Evolutionary conservation across 2,888 invertebrate genomes (phyloP).

Genomic region (Lochmaea capreae): DNA sequence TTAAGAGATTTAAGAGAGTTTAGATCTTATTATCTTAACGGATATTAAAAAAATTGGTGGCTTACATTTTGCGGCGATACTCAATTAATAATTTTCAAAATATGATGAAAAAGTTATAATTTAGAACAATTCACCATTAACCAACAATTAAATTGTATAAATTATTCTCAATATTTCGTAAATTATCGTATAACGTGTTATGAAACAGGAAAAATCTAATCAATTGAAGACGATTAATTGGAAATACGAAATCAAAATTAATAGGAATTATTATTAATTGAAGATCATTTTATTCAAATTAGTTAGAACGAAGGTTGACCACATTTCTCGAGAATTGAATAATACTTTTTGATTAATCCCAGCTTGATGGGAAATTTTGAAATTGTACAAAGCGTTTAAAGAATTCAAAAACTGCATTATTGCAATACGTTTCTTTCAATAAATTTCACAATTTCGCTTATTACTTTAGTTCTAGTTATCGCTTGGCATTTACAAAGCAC

Average conservation of each 20-base stretch:
- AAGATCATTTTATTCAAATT: neutral
- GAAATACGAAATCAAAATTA: neutral
- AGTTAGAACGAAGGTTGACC: neutral
- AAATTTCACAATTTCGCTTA: conserved; percentile 8
- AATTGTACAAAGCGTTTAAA: neutral
- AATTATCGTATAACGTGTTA: neutral
- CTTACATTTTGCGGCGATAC: too few species aligned
- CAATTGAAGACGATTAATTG: neutral
- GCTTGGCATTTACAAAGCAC: conserved; percentile 4
- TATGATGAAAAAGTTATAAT: too few species aligned
- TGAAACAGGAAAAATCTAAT: neutral
- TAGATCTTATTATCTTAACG: too few species aligned
- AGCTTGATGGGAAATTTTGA: neutral
- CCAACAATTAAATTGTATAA: too few species aligned
- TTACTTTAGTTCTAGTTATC: conserved; percentile 1
- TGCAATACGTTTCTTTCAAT: conserved; percentile 2
- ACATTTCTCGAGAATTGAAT: neutral
- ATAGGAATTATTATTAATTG: neutral
- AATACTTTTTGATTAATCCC: conserved; percentile 1
- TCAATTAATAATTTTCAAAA: too few species aligned
- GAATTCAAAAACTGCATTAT: conserved; percentile 13
- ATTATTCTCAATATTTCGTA: too few species aligned
- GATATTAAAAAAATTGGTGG: too few species aligned
- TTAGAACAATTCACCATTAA: too few species aligned
- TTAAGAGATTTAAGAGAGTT: too few species aligned